Evolutionary conservation across 2,113 vertebrate species (phyloP), one percentile per base, ranked within the genome.

Genomic region (Aldabrachelys gigantea): DNA sequence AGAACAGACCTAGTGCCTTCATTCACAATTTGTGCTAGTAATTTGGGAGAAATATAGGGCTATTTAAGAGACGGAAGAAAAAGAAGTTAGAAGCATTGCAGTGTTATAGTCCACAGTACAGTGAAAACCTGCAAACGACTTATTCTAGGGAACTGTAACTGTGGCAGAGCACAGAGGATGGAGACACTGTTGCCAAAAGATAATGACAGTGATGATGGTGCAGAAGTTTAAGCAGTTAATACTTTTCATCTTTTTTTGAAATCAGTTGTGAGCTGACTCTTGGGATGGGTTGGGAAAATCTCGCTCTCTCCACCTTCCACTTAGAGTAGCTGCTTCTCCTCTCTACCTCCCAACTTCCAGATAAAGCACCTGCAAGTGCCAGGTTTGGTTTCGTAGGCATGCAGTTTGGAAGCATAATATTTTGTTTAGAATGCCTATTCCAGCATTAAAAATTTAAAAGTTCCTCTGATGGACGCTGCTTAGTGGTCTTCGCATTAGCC

Each of bases 361-460:
- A 96, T 92, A 96, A 95, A 97, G 96, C 96, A 95, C 94, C 92
- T 94, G 94, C 94, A 94, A 96, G 91, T 95, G 94, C 96, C 94
- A 52, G 49, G 88, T 91, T 65, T 96, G 95, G 93, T 97, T 95
- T 96, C 93, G 95, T 92, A 95, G 96, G 94, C 94, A 91, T 95
- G 95, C 91, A 95, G 84, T 86, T 91, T 81, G 85, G 0, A 75
- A 92, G 82, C 88, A 91, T 17, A 0, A 0, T 97, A 95, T 95
- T 78, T 78, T 94, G 89, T 79, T 92, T 89, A 89, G 91, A 97
- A 95, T 87, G 93, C 96, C 82, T 95, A 53, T 94, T 95, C 95
- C 95, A 89, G 95, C 94, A 97, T 97, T 97, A 97, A 94, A 97
- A 97, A 95, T 75, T 89, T 96, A 96, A 94, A 96, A 95, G 79